These are phyloP conservation scores for Hirundichthys speculiger DNA, from an alignment of 2,113 vertebrate species.

Conservation along the genomic window DNA sequence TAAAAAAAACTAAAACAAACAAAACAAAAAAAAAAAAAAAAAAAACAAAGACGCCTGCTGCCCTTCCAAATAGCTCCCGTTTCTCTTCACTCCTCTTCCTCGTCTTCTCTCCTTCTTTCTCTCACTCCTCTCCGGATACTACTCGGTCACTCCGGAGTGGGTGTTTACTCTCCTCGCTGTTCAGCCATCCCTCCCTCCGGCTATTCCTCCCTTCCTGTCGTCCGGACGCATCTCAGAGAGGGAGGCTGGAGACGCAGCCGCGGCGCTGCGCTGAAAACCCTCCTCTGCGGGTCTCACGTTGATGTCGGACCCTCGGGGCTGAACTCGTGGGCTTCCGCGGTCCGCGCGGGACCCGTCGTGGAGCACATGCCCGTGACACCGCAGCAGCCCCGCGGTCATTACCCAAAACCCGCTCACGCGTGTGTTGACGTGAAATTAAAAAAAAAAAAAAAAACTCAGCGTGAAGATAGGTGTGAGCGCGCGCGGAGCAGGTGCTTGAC, in stretches of 20 bases:
- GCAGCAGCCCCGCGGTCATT: conserved; percentile 12
- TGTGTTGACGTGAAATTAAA: conserved; percentile 4
- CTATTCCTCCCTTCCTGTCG: conserved; percentile 64
- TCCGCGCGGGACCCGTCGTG: conserved; percentile 26
- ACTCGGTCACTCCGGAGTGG: conserved; percentile 67
- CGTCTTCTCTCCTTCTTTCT: conserved; percentile 31
- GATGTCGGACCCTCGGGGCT: conserved; percentile 38
- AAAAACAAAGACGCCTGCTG: conserved; percentile 40
- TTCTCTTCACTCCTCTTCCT: conserved; percentile 30
- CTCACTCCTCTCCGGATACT: conserved; percentile 61
- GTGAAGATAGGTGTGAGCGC: conserved; percentile 31
- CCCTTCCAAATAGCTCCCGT: conserved; percentile 34
- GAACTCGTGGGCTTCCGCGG: conserved; percentile 22
- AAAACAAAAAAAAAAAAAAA: conserved; percentile 11
- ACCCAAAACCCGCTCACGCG: background rate
- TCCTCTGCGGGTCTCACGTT: conserved; percentile 20
- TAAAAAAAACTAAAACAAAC: conserved; percentile 12
- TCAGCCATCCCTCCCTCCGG: conserved; percentile 77
- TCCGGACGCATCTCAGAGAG: conserved; percentile 47
- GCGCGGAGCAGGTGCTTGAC: conserved; percentile 65
- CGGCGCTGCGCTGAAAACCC: conserved; percentile 51
- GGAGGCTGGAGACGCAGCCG: conserved; percentile 26
- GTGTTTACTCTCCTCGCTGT: conserved; percentile 74
- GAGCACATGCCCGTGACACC: conserved; percentile 17
- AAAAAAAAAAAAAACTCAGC: conserved; percentile 1